These are phyloP conservation scores for Doris montereyensis DNA, from an alignment of 2,888 invertebrate genomes.

Conservation along the genomic window DNA sequence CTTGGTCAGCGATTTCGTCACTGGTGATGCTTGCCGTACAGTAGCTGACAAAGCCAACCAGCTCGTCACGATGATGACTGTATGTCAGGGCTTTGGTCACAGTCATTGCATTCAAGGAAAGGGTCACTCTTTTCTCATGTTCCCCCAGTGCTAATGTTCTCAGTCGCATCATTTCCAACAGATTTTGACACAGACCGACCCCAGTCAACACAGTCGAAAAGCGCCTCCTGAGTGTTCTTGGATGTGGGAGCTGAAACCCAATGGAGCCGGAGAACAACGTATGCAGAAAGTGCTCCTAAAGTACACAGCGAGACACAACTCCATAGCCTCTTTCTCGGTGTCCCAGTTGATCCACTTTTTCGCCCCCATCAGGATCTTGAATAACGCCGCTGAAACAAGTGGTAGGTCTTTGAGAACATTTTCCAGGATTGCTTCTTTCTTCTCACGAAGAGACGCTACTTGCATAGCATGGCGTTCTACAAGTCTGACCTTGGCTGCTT, in stretches of 20 bases:
- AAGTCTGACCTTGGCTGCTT: no score
- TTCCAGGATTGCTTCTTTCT: no score
- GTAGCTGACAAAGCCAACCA: neutral
- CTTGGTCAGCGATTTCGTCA: neutral
- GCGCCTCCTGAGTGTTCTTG: neutral
- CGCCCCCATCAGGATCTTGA: no score
- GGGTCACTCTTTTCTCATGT: neutral
- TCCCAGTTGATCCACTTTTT: no score
- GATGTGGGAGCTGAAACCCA: neutral
- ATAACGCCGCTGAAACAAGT: no score
- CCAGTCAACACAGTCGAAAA: neutral
- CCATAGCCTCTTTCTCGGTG: no score
- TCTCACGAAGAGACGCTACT: no score
- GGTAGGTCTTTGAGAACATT: no score
- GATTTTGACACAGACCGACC: neutral
- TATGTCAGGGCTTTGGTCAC: neutral
- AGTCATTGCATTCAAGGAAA: conserved; percentile 3
- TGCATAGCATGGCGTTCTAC: no score
- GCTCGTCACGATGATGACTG: neutral
- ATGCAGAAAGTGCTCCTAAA: neutral
- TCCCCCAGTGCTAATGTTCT: neutral
- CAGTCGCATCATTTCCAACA: neutral
- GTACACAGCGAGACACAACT: neutral
- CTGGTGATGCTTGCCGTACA: neutral
- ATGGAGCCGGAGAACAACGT: neutral